Evolutionary conservation across 2,888 invertebrate species (phyloP), one percentile per base, ranked within the genome.

Genomic region (Trachelus tabidus): DNA sequence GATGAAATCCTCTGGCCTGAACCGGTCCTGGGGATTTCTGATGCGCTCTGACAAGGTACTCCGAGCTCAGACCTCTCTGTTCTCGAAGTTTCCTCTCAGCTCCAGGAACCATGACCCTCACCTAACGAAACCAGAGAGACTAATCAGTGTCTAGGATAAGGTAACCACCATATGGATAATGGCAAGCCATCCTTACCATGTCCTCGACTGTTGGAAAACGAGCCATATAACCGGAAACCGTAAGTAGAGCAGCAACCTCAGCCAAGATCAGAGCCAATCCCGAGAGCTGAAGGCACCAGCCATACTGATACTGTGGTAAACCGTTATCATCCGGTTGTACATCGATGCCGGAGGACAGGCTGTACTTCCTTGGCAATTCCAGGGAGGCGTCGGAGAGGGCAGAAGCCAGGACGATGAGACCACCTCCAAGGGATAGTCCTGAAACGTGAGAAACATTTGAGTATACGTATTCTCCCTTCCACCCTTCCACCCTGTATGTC

Each of bases 231-330:
- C 94, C 94, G 6, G 93, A 93, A 80, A 94, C 93, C 75, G 93
- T 93, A 81, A 94, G 91, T 30, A 94, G 92, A 1, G 94, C 94
- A 11, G 94, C 94, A 82, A 94, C 88, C 89, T 94, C 93, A n/a
- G 93, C 93, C 87, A 94, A 91, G 82, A 94, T 93, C 86, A 94
- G 92, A 75, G 94, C 94, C 76, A 93, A 92, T 68, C 94, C 93
- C 12, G 94, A 94, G 68, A 93, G 92, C 87, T 94, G 93, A 86
- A 94, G 93, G 82, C 94, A 94, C 94, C 94, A 94, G 74, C 94
- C 94, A 88, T 94, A 94, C 76, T 93, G 92, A 89, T 93, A 94
- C 85, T 90, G 89, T n/a, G 91, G 91, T 73, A 91, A 82, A 76
- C 87, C 88, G 77, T 88, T 89, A 78, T 90, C 90, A 12, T 77